Percentiles rank a stretch among this genome's conserved stretches.
These are phyloP conservation scores for Spermophilus dauricus DNA, from an alignment of 2,113 vertebrate species.

Conservation along the genomic window DNA sequence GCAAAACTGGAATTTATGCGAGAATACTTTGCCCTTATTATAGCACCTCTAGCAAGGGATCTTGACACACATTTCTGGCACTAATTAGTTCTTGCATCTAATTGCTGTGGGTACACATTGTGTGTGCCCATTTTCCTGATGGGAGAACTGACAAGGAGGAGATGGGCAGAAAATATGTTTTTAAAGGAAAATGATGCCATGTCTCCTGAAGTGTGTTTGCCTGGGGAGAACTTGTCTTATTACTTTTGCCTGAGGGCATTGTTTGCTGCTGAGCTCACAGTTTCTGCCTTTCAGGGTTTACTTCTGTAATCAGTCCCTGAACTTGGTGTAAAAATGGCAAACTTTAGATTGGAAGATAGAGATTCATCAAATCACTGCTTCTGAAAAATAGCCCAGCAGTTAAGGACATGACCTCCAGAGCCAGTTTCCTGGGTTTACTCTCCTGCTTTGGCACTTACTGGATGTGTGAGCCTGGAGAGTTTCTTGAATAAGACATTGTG, in stretches of 20 bases:
- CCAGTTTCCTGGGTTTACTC: background rate
- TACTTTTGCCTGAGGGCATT: background rate
- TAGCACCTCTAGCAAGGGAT: slow-evolving; percentile 29
- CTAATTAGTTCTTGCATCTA: slow-evolving; percentile 63
- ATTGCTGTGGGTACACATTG: background rate
- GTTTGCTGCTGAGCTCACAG: background rate
- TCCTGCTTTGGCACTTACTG: background rate
- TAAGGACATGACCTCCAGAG: background rate
- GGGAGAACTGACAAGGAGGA: slow-evolving; percentile 42
- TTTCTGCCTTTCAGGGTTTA: background rate
- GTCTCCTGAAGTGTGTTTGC: background rate
- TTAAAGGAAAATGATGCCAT: background rate
- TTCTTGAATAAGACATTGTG: background rate
- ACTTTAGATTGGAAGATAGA: background rate
- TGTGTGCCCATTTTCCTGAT: slow-evolving; percentile 60
- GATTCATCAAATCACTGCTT: background rate
- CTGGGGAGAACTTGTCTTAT: background rate
- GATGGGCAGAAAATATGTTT: background rate
- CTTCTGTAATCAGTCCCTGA: background rate
- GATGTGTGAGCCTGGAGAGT: background rate
- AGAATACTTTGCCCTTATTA: slow-evolving; percentile 34
- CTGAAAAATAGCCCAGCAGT: background rate
- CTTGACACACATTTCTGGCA: background rate
- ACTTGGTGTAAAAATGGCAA: slow-evolving; percentile 10
- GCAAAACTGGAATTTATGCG: slow-evolving; percentile 58